phyloP scores from a whole-genome alignment of 2,888 invertebrate species.

The Habrosyne pyritoides region DNA sequence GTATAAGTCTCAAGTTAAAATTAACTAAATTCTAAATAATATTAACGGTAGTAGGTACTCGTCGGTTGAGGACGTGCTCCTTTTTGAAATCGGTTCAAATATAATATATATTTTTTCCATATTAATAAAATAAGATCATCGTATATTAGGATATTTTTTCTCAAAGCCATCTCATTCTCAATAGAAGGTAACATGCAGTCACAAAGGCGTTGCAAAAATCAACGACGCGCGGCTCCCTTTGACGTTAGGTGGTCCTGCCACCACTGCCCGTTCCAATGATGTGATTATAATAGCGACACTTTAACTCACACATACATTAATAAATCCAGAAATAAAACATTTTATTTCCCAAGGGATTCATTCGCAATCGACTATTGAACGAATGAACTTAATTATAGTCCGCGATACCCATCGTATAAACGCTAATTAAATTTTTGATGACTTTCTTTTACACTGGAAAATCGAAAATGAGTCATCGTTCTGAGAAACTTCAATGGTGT shows the following conservation, averaged over 20 bases:
- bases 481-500: slow-evolving; percentile 19
- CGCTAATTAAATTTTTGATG: slow-evolving; percentile 64
- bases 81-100: slow-evolving; percentile 4
- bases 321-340: slow-evolving; percentile 53
- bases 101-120: slow-evolving; percentile 19
- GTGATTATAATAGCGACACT: slow-evolving; percentile 82
- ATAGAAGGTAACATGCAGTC: slow-evolving; percentile 62
- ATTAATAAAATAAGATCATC: slow-evolving; percentile 35
- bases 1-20: too few species aligned
- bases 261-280: slow-evolving; percentile 61
- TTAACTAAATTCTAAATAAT: too few species aligned
- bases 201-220: slow-evolving; percentile 78
- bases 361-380: slow-evolving; percentile 51
- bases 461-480: slow-evolving; percentile 40
- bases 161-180: slow-evolving; percentile 50
- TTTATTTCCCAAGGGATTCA: slow-evolving; percentile 44
- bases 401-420: slow-evolving; percentile 50
- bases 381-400: slow-evolving; percentile 48
- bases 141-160: slow-evolving; percentile 28
- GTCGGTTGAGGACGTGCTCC: not conserved
- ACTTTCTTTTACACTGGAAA: slow-evolving; percentile 48
- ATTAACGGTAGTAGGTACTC: too few species aligned
- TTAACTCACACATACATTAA: slow-evolving; percentile 63
- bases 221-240: slow-evolving; percentile 72
- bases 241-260: slow-evolving; percentile 76